A percentile compares a stretch with the other conserved stretches of the same genome.
These are phyloP conservation scores for Hydractinia symbiolongicarpus DNA, from an alignment of 30 jellyfish, hydroid and myxozoan species.

Conservation along the genomic window DNA sequence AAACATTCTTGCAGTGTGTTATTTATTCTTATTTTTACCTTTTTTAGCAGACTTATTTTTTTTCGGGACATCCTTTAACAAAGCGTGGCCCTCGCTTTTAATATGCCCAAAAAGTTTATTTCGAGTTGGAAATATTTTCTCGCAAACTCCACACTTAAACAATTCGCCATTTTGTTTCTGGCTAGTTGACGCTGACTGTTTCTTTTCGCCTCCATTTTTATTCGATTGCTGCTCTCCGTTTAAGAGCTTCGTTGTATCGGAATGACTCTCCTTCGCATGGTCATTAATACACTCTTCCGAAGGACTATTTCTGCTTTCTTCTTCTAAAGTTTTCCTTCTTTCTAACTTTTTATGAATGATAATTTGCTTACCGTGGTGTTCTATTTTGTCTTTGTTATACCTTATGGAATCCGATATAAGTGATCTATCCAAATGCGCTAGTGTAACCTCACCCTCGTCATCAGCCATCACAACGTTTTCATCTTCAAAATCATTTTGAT, in stretches of 20 bases:
- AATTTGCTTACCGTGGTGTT: slow-evolving; percentile 31
- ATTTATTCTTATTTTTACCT: slow-evolving; percentile 11
- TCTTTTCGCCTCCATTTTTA: slow-evolving; percentile 12
- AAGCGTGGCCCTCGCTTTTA: slow-evolving; percentile 63
- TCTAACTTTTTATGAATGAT: slow-evolving; percentile 14
- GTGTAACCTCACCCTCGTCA: not conserved
- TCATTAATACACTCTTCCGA: too few species aligned
- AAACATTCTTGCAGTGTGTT: too few species aligned
- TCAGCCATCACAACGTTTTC: not conserved
- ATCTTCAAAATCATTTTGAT: not conserved
- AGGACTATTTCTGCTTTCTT: slow-evolving; percentile 6
- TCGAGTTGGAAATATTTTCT: slow-evolving; percentile 52
- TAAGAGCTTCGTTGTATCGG: too few species aligned
- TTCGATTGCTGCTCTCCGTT: not conserved
- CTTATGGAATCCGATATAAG: slow-evolving; percentile 14
- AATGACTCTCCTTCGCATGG: too few species aligned
- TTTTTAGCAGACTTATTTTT: not conserved
- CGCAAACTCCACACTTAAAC: slow-evolving; percentile 57
- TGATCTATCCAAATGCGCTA: not conserved
- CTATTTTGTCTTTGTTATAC: slow-evolving; percentile 25
- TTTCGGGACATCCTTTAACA: not conserved
- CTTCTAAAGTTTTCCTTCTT: not conserved
- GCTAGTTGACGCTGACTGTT: not conserved
- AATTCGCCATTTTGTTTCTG: not conserved
- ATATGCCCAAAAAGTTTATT: slow-evolving; percentile 73